A percentile compares a stretch with the other conserved stretches of the same genome.
Evolutionary conservation across 2,888 invertebrate species (phyloP).

Genomic region (Hydraecia micacea): DNA sequence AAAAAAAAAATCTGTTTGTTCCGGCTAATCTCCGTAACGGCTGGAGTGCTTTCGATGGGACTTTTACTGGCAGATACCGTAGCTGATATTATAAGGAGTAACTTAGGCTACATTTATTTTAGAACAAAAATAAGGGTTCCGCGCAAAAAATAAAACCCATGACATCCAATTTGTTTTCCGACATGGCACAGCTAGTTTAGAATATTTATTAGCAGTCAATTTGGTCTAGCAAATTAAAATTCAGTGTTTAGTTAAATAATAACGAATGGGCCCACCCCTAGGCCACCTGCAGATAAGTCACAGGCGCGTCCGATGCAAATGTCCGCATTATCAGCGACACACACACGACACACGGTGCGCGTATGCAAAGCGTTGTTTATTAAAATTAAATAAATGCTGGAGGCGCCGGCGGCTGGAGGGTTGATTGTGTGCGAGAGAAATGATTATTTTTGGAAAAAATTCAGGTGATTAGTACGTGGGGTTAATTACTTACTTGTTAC

Average conservation of each 20-base stretch:
- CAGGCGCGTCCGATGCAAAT: constrained; percentile 81
- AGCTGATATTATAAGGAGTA: too few relatives aligned
- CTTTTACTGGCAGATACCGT: too few relatives aligned
- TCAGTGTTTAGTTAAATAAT: neutral
- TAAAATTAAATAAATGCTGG: constrained; percentile 87
- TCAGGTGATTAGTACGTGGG: neutral
- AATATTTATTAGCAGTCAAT: neutral
- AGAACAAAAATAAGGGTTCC: too few relatives aligned
- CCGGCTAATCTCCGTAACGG: too few relatives aligned
- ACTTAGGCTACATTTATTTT: too few relatives aligned
- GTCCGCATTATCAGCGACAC: constrained; percentile 83
- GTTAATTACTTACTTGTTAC: too few relatives aligned
- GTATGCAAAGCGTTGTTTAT: constrained; percentile 87
- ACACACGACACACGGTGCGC: constrained; percentile 80
- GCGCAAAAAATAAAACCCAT: too few relatives aligned
- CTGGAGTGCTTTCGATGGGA: too few relatives aligned
- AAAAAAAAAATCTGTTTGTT: too few relatives aligned
- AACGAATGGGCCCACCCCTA: constrained; percentile 43
- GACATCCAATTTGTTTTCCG: too few relatives aligned
- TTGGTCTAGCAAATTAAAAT: neutral
- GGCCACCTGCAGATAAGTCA: constrained; percentile 84
- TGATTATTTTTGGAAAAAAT: neutral
- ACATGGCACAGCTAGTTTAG: too few relatives aligned
- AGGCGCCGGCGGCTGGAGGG: constrained; percentile 43
- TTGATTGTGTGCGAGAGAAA: neutral